Evolutionary conservation across 2,888 invertebrate species (phyloP).

Genomic region (Sycophila texana): DNA sequence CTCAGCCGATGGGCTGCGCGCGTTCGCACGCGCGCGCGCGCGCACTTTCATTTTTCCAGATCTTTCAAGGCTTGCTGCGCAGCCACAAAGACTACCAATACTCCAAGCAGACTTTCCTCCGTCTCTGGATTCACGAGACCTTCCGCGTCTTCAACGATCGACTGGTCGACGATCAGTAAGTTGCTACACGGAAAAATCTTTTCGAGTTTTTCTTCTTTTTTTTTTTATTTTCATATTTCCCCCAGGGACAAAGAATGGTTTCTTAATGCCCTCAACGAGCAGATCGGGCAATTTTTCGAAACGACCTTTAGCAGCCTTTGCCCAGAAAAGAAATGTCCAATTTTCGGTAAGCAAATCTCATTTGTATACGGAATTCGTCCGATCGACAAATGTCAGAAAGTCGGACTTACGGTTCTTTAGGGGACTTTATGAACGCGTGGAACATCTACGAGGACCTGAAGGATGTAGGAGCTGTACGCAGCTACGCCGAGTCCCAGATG

Average conservation of each 20-base stretch:
- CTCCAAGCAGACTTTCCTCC: constrained; percentile 82
- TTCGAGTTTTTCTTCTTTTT: constrained; percentile 6
- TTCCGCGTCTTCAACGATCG: constrained; percentile 91
- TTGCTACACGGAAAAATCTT: constrained; percentile 40
- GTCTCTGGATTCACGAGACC: constrained; percentile 92
- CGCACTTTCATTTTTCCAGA: constrained; percentile 67
- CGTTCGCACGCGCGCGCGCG: neutral
- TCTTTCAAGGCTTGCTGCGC: constrained; percentile 86
- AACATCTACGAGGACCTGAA: constrained; percentile 88
- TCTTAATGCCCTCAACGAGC: constrained; percentile 82
- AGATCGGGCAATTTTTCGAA: constrained; percentile 88
- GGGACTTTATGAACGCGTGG: constrained; percentile 85
- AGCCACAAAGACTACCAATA: constrained; percentile 87
- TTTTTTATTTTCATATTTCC: constrained; percentile 9
- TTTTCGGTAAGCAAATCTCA: constrained; percentile 81
- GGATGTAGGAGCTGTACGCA: constrained; percentile 79
- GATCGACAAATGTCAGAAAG: too few relatives aligned
- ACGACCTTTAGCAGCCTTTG: constrained; percentile 88
- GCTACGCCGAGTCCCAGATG: constrained; percentile 79
- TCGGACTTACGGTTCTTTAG: constrained; percentile 7
- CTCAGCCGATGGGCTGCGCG: neutral
- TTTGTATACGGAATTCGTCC: too few relatives aligned
- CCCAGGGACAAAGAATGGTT: constrained; percentile 88
- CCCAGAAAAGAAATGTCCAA: constrained; percentile 82
- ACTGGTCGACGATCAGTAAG: constrained; percentile 85